phyloP scores from a whole-genome alignment of 2,113 vertebrate genomes.

The Ophiodon elongatus region DNA sequence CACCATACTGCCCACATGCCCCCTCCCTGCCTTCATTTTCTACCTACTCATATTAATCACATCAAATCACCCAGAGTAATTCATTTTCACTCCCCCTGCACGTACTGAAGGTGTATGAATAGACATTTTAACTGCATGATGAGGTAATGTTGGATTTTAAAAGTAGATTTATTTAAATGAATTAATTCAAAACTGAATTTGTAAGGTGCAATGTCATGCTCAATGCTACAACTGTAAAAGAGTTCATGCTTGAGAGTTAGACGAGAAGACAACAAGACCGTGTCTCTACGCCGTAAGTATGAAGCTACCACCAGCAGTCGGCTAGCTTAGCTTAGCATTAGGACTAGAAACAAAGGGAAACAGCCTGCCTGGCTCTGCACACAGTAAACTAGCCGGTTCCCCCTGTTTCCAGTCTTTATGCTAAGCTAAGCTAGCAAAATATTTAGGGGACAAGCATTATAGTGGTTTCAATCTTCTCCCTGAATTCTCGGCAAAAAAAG shows the following conservation, averaged over 20 bases:
- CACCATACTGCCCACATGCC: constrained; percentile 45
- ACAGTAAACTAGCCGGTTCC: background rate
- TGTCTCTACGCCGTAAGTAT: too few relatives aligned
- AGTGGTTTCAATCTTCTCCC: too few relatives aligned
- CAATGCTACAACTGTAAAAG: background rate
- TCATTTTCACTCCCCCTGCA: constrained; percentile 37
- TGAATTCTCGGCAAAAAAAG: background rate
- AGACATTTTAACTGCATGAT: constrained; percentile 11
- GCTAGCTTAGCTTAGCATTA: too few relatives aligned
- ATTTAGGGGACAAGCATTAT: too few relatives aligned
- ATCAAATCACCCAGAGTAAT: constrained; percentile 54
- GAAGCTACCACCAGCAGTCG: too few relatives aligned
- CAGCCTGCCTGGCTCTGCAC: too few relatives aligned
- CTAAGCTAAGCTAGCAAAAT: background rate
- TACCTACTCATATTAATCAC: constrained; percentile 72
- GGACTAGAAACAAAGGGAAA: background rate
- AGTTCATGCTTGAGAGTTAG: background rate
- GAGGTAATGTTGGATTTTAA: background rate
- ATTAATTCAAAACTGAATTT: background rate
- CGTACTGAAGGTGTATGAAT: constrained; percentile 18
- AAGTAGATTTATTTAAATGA: background rate
- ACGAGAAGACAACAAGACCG: background rate
- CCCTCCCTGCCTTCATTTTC: constrained; percentile 44
- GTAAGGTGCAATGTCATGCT: background rate
- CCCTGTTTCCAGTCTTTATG: background rate